Percentiles rank a stretch among this genome's conserved stretches.
Conservation (phyloP, 2,888 invertebrate genomes). For the Notodonta dromedarius region DNA sequence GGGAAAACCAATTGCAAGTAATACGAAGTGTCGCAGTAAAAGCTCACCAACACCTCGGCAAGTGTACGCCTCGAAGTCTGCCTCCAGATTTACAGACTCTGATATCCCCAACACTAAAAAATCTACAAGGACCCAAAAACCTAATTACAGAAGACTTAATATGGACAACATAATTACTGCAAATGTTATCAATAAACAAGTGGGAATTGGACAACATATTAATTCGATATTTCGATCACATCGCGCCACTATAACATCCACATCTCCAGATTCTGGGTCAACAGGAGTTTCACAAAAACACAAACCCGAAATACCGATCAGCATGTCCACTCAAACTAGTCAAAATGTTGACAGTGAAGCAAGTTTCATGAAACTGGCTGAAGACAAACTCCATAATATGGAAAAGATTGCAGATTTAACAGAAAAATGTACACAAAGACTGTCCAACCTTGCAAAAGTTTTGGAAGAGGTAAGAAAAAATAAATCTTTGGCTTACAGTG, state of each 20-base stretch:
- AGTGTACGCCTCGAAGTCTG: slow-evolving; percentile 19
- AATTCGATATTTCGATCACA: slow-evolving; percentile 9
- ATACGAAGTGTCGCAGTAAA: slow-evolving; percentile 44
- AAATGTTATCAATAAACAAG: slow-evolving; percentile 6
- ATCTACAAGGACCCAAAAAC: slow-evolving; percentile 14
- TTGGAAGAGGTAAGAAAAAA: slow-evolving; percentile 77
- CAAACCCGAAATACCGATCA: slow-evolving; percentile 41
- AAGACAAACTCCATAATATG: slow-evolving; percentile 77
- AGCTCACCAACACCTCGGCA: slow-evolving; percentile 56
- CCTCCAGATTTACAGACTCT: slow-evolving; percentile 24
- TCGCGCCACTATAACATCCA: slow-evolving; percentile 37
- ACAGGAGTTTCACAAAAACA: slow-evolving; percentile 30
- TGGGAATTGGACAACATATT: slow-evolving; percentile 6
- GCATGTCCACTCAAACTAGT: slow-evolving; percentile 69
- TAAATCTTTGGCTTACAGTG: slow-evolving; percentile 71
- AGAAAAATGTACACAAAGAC: slow-evolving; percentile 76
- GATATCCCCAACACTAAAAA: slow-evolving; percentile 21
- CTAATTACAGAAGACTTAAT: slow-evolving; percentile 7
- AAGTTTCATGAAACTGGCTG: slow-evolving; percentile 68
- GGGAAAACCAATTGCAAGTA: slow-evolving; percentile 15
- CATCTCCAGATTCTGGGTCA: slow-evolving; percentile 51
- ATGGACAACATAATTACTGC: slow-evolving; percentile 5
- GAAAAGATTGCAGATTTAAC: slow-evolving; percentile 79
- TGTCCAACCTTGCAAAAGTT: slow-evolving; percentile 75
- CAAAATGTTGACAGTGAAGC: slow-evolving; percentile 56